A percentile compares a stretch with the other conserved stretches of the same genome.
phyloP scores from a whole-genome alignment of 2,113 vertebrate species.

The Hiodon alosoides region DNA sequence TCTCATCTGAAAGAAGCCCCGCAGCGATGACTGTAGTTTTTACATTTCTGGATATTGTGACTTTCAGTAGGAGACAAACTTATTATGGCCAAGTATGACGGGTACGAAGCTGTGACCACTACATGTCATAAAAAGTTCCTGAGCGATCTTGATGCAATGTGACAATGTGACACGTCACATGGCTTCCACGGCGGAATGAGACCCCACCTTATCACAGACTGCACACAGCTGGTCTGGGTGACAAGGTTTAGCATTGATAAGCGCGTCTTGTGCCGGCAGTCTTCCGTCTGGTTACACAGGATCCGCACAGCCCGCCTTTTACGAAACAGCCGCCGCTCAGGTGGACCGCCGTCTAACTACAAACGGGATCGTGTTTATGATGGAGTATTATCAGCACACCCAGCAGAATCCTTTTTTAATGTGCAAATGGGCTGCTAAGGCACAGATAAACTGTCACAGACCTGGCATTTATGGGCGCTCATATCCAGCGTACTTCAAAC shows the following conservation, averaged over 20 bases:
- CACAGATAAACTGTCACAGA: background rate
- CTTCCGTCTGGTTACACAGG: background rate
- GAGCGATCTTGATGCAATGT: background rate
- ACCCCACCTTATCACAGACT: conserved; percentile 39
- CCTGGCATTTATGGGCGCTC: conserved; percentile 5
- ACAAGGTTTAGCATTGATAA: conserved; percentile 41
- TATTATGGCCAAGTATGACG: too few relatives aligned
- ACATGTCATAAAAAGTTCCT: background rate
- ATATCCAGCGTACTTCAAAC: background rate
- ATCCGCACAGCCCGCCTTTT: background rate
- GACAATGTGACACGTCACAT: background rate
- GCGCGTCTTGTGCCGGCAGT: background rate
- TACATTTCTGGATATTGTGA: background rate
- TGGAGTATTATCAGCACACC: conserved; percentile 1
- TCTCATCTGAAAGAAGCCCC: background rate
- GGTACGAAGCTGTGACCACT: background rate
- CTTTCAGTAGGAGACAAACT: background rate
- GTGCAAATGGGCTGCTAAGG: background rate
- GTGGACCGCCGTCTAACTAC: background rate
- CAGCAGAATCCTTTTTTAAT: background rate
- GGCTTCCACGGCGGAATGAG: conserved; percentile 21
- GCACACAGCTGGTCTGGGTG: conserved; percentile 31
- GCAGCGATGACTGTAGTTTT: background rate
- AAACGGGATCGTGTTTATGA: background rate
- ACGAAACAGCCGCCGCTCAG: background rate